Evolutionary conservation across 2,797 vertebrate genomes (phyloP).

Genomic region (Semotilus atromaculatus): DNA sequence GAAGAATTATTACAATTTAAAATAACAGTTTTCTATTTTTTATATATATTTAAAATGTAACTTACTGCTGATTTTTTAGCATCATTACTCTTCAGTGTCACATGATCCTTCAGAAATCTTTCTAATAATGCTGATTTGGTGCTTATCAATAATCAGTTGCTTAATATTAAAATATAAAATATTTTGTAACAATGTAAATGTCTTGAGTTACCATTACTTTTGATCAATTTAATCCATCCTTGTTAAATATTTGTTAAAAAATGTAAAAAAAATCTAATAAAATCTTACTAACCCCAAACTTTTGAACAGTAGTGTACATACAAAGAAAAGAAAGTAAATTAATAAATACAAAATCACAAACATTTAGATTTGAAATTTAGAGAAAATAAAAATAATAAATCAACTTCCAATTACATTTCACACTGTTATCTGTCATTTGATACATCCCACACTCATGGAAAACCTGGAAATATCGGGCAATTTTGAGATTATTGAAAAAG

Average conservation of each 20-base stretch:
- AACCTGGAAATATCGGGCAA: not conserved
- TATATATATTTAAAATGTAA: not conserved
- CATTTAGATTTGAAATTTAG: not conserved
- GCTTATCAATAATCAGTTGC: not conserved
- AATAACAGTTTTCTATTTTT: not conserved
- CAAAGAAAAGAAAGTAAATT: not conserved
- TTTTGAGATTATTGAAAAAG: not conserved
- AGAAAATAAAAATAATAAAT: not conserved
- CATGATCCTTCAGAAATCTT: not conserved
- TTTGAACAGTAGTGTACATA: not conserved
- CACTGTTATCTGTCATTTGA: not conserved
- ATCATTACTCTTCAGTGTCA: not conserved
- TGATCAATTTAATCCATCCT: not conserved
- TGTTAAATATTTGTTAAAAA: too few species aligned
- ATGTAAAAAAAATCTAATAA: too few species aligned
- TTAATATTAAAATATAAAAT: not conserved
- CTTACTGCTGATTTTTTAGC: too few species aligned
- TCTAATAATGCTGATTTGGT: not conserved
- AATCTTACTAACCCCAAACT: too few species aligned
- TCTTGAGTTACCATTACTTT: not conserved
- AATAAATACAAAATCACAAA: not conserved
- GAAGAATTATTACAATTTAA: not conserved
- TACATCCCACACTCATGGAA: not conserved
- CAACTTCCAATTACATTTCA: not conserved
- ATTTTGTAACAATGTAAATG: not conserved